A percentile compares a stretch with the other conserved stretches of the same genome.
phyloP scores from a whole-genome alignment of 2,888 invertebrate genomes.

The Torymus tubicola region DNA sequence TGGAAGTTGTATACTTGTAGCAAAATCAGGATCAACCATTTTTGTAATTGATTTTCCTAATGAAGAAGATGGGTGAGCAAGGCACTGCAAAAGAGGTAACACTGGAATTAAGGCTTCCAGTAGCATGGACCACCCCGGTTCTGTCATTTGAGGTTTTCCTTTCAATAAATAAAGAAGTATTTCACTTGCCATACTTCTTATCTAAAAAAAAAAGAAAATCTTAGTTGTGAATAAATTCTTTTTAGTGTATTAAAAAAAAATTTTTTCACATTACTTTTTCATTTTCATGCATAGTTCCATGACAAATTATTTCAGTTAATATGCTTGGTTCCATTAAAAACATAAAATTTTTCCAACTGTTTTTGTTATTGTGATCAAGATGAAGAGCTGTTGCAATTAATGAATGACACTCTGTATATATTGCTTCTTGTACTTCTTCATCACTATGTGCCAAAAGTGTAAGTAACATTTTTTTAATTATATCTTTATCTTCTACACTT shows the following conservation, averaged over 20 bases:
- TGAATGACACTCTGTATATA: constrained; percentile 79
- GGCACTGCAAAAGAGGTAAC: constrained; percentile 81
- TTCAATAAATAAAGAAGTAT: constrained; percentile 82
- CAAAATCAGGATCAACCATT: constrained; percentile 82
- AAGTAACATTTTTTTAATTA: constrained; percentile 75
- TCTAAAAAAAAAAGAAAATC: constrained; percentile 74
- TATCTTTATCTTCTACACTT: constrained; percentile 63
- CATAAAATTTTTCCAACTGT: constrained; percentile 77
- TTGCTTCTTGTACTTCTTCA: constrained; percentile 78
- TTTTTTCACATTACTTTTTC: constrained; percentile 44
- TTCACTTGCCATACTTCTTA: constrained; percentile 79
- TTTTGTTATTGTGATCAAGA: constrained; percentile 73
- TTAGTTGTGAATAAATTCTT: neutral
- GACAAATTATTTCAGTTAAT: constrained; percentile 82
- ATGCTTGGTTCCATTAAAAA: constrained; percentile 81
- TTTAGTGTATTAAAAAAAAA: constrained; percentile 40
- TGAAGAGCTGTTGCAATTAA: constrained; percentile 79
- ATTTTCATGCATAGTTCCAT: constrained; percentile 79
- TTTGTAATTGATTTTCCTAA: constrained; percentile 81
- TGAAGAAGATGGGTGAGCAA: constrained; percentile 77
- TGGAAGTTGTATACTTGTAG: constrained; percentile 80
- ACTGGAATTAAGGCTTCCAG: constrained; percentile 80
- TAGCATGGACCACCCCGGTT: constrained; percentile 81
- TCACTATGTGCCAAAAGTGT: constrained; percentile 80
- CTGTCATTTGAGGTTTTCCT: constrained; percentile 81